Base-by-base conservation (phyloP, 2,888 invertebrate genomes). In the Plemyria rubiginata region DNA sequence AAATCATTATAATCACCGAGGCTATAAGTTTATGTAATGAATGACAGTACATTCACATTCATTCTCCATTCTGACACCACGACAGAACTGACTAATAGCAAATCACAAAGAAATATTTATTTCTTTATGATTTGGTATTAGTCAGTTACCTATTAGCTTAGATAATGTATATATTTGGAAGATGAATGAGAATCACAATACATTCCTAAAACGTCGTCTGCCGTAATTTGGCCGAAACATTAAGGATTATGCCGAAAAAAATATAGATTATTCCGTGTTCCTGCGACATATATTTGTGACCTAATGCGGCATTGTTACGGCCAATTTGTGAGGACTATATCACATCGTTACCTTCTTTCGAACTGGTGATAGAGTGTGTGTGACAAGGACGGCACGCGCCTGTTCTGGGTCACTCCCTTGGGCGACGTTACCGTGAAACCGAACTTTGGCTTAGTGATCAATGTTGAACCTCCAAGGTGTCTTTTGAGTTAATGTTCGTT, bases 381-480 rank as follows among this genome's bases (percentile, higher is more conserved):
- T 73, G 87, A 86, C 78, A 84, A 74, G 78, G 86, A 86, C 71
- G 75, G 80, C 71, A 77, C 78, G 67, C 70, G 68, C 72, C 59
- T 72, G 72, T 74, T 75, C 71, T 74, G 79, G 81, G 84, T 79
- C 78, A 76, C 71, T 86, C 88, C 88, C 88, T 66, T 56, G 90
- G 87, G 88, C 71, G 79, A 86, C 87, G 86, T 89, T 88, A 88
- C 83, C 75, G 78, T 78, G 80, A 84, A 87, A 86, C 88, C 82
- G 80, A 87, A 89, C 83, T 87, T 87, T 79, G 82, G 80, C 76
- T 80, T 76, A 74, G 82, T 89, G 90, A 90, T 89, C 90, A 88
- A 88, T 86, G 87, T 76, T 72, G 76, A 82, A 77, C 83, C 88
- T 87, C 82, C 54, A 77, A 84, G 88, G 87, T 84, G 84, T 85